These are phyloP conservation scores for Lasiurus borealis DNA, from an alignment of 2,113 vertebrate species.

Conservation along the genomic window DNA sequence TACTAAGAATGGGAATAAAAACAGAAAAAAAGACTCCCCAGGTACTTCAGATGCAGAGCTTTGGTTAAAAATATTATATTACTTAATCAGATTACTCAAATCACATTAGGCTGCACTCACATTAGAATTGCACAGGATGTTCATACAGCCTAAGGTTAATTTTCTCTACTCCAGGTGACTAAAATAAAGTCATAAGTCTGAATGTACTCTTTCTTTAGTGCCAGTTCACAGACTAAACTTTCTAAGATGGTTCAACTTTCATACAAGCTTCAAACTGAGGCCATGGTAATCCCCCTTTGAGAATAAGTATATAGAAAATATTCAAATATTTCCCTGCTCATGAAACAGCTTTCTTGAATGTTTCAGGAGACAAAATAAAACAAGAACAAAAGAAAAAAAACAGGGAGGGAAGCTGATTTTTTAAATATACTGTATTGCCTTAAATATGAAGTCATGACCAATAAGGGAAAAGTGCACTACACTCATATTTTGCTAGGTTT, in stretches of 20 bases:
- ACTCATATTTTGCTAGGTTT: constrained; percentile 52
- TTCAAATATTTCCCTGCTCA: neutral
- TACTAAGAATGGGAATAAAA: neutral
- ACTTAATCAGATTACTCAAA: neutral
- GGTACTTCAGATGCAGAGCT: constrained; percentile 12
- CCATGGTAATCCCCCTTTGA: neutral
- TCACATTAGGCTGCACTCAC: constrained; percentile 29
- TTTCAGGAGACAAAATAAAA: constrained; percentile 32
- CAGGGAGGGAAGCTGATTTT: neutral
- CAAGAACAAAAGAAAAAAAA: neutral
- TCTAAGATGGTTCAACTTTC: neutral
- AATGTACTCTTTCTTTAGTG: neutral
- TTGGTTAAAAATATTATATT: constrained; percentile 21
- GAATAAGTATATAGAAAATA: constrained; percentile 18
- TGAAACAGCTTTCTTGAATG: constrained; percentile 33
- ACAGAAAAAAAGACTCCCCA: neutral
- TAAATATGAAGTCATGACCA: constrained; percentile 29
- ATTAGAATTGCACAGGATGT: neutral
- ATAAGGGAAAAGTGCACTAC: neutral
- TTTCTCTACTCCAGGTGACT: constrained; percentile 13
- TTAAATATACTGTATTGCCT: constrained; percentile 46
- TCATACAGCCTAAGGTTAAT: neutral
- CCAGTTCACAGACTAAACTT: constrained; percentile 32
- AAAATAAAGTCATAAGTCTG: constrained; percentile 30
- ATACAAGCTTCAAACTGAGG: neutral